These are phyloP conservation scores for Halichoerus grypus DNA, from an alignment of 2,113 vertebrate genomes.

Conservation along the genomic window DNA sequence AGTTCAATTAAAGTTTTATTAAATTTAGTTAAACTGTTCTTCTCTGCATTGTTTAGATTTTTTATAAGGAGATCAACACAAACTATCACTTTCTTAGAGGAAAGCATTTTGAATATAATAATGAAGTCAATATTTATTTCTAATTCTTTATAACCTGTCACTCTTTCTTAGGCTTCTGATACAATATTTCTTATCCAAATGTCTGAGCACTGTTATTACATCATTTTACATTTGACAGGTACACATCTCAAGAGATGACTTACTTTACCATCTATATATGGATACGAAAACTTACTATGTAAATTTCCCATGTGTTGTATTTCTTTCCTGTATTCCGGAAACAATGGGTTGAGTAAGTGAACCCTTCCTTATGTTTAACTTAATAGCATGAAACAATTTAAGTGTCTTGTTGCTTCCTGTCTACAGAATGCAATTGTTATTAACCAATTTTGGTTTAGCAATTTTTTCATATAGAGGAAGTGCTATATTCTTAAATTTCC, in stretches of 20 bases:
- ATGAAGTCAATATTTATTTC: background rate
- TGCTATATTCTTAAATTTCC: background rate
- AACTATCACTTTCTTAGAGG: background rate
- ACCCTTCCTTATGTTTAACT: background rate
- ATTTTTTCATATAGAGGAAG: constrained; percentile 6
- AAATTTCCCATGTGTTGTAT: background rate
- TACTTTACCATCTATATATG: background rate
- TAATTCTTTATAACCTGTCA: background rate
- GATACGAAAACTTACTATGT: background rate
- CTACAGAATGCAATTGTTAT: background rate
- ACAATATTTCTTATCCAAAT: background rate
- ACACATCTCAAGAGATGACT: background rate
- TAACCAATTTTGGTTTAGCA: background rate
- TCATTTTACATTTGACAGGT: background rate
- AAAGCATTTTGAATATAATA: constrained; percentile 30
- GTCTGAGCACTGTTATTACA: background rate
- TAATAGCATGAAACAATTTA: constrained; percentile 12
- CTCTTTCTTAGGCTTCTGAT: background rate
- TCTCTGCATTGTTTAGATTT: background rate
- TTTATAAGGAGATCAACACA: background rate
- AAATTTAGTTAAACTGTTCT: background rate
- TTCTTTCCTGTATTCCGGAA: background rate
- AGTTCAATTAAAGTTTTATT: background rate
- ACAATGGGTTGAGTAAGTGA: background rate
- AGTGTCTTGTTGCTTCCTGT: constrained; percentile 15